Conservation (phyloP, 2,113 vertebrate species). For the Gallinago jamesoni region DNA sequence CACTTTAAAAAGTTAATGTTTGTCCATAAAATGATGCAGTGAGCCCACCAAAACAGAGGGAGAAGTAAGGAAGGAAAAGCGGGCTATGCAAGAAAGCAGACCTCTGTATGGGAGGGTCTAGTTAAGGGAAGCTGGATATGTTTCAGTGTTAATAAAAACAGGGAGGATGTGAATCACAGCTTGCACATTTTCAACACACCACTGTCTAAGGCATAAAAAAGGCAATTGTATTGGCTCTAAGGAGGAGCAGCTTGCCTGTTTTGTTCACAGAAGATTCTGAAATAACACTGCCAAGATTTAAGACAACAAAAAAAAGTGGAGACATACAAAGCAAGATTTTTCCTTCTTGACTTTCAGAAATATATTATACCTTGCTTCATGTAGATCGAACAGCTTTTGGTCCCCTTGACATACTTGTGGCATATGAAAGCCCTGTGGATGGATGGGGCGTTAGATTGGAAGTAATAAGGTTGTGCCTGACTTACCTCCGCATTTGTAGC, state of each 20-base stretch:
- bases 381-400: slow-evolving; percentile 14
- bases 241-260: slow-evolving; percentile 18
- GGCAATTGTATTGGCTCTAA: slow-evolving; percentile 39
- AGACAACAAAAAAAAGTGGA: background rate
- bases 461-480: slow-evolving; percentile 74
- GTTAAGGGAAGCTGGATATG: background rate
- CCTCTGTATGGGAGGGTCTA: background rate
- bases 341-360: slow-evolving; percentile 32
- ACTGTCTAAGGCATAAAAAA: slow-evolving; percentile 31
- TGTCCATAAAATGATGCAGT: background rate
- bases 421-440: slow-evolving; percentile 61
- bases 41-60: background rate
- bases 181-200: background rate
- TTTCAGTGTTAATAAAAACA: slow-evolving; percentile 13
- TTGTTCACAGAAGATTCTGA: slow-evolving; percentile 48
- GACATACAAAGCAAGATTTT: background rate
- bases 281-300: slow-evolving; percentile 19
- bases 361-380: slow-evolving; percentile 31
- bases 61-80: background rate
- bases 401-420: slow-evolving; percentile 18
- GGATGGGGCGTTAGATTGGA: slow-evolving; percentile 69
- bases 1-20: background rate
- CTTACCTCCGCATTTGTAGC: slow-evolving; percentile 71
- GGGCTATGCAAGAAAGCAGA: background rate
- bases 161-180: slow-evolving; percentile 24